These are phyloP conservation scores for Parascotia fuliginaria DNA, from an alignment of 2,888 invertebrate genomes.

Conservation along the genomic window DNA sequence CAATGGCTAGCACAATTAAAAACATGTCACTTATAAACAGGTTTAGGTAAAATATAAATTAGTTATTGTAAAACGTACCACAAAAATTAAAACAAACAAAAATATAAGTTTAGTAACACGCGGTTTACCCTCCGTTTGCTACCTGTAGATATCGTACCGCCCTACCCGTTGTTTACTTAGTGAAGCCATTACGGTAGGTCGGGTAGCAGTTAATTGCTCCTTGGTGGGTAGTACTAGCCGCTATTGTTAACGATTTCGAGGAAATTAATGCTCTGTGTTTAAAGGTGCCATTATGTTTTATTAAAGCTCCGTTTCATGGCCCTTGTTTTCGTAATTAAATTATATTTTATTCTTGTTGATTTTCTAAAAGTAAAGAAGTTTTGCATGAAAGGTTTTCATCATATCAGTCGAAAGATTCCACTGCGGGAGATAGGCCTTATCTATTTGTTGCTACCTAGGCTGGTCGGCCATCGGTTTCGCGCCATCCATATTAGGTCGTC, in stretches of 20 bases:
- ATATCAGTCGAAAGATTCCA: too few species aligned
- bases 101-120: background rate
- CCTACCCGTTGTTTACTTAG: slow-evolving; percentile 50
- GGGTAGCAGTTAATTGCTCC: slow-evolving; percentile 31
- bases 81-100: background rate
- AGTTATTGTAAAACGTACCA: too few species aligned
- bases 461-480: too few species aligned
- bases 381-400: too few species aligned
- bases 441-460: too few species aligned
- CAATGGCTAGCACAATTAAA: too few species aligned
- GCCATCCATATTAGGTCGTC: too few species aligned
- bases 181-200: slow-evolving; percentile 41
- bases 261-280: slow-evolving; percentile 14
- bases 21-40: too few species aligned
- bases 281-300: slow-evolving; percentile 2
- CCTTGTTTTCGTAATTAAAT: background rate
- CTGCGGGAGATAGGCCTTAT: too few species aligned
- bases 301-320: background rate
- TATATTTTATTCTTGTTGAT: background rate
- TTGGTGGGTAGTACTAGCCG: slow-evolving; percentile 11
- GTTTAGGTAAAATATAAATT: too few species aligned
- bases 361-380: too few species aligned
- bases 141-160: slow-evolving; percentile 18
- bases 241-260: slow-evolving; percentile 9
- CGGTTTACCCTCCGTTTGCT: background rate